Evolutionary conservation across 1,140 invertebrate species (phyloP).

Genomic region (Diachasmimorpha longicaudata): DNA sequence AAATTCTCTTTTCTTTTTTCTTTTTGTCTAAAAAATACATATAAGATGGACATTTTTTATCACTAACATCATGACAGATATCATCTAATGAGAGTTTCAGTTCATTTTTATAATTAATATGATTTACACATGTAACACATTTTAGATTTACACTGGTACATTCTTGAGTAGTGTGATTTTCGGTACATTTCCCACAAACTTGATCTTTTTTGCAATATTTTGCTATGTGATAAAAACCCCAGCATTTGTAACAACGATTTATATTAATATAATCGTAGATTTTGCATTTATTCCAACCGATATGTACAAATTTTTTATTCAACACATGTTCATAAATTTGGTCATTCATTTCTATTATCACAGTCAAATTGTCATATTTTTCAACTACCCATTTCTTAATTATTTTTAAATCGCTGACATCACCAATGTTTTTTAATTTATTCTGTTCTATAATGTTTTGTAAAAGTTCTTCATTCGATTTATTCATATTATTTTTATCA

Average conservation of each 20-base stretch:
- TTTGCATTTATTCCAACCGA: too few species aligned
- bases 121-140: background rate
- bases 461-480: background rate
- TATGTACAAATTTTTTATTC: background rate
- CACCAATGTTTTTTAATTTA: background rate
- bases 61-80: background rate
- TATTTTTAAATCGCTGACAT: background rate
- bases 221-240: slow-evolving; percentile 18
- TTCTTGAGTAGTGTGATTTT: background rate
- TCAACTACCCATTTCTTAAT: background rate
- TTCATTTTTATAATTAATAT: too few species aligned
- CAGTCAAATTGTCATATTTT: background rate
- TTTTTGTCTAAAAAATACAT: background rate
- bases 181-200: slow-evolving; percentile 13
- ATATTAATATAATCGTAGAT: slow-evolving; percentile 9
- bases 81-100: background rate
- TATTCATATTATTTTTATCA: background rate
- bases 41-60: background rate
- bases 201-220: slow-evolving; percentile 6
- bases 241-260: slow-evolving; percentile 16
- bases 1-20: background rate
- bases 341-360: background rate
- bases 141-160: background rate
- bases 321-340: background rate
- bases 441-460: background rate